A percentile compares a stretch with the other conserved stretches of the same genome.
These are phyloP conservation scores for Sturnira hondurensis DNA, from an alignment of 2,113 vertebrate species.

Conservation along the genomic window DNA sequence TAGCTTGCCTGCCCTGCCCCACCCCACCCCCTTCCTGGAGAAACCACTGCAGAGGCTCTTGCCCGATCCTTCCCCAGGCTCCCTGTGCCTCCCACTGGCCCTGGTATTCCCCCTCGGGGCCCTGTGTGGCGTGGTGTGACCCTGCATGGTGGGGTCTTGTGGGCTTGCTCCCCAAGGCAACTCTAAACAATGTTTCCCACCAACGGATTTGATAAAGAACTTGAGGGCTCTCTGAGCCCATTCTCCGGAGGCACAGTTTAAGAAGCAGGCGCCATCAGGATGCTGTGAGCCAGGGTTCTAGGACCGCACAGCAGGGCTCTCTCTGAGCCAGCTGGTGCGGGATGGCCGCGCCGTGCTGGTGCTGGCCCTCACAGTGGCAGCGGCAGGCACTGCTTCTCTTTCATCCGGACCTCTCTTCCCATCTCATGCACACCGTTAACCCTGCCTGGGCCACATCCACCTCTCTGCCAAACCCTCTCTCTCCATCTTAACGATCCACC, in stretches of 20 bases:
- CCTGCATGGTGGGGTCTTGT: background rate
- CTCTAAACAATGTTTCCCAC: background rate
- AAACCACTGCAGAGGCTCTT: background rate
- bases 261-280: background rate
- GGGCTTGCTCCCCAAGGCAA: background rate
- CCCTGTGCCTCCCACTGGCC: background rate
- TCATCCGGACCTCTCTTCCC: background rate
- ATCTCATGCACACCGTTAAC: background rate
- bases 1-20: background rate
- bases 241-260: background rate
- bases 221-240: rapidly evolving
- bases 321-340: rapidly evolving
- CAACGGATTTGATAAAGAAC: background rate
- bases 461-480: background rate
- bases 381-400: background rate
- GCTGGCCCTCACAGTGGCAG: background rate
- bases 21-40: background rate
- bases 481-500: background rate
- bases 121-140: background rate
- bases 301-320: background rate
- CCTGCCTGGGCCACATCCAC: background rate
- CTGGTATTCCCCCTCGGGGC: background rate
- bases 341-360: background rate
- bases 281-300: background rate
- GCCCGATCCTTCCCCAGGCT: background rate